Conservation (phyloP, 2,113 vertebrate genomes). For the Mohoua ochrocephala region DNA sequence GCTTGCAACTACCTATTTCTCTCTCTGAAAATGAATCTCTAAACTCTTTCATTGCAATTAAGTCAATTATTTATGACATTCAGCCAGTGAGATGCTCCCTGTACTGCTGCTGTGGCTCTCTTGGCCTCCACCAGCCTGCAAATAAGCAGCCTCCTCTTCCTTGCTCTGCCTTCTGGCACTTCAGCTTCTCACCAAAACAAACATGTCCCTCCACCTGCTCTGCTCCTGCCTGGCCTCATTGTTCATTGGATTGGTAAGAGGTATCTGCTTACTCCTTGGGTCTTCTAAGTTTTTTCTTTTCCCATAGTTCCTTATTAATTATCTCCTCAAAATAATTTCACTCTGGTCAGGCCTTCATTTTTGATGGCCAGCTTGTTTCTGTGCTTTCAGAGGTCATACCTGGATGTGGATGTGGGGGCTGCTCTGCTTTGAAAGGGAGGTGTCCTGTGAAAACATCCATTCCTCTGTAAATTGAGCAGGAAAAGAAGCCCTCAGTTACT, state of each 20-base stretch:
- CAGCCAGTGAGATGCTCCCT: background rate
- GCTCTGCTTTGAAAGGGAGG: background rate
- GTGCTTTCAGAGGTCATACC: background rate
- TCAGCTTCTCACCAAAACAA: background rate
- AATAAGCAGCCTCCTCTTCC: background rate
- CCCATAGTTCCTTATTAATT: background rate
- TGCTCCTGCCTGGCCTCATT: background rate
- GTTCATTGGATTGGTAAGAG: background rate
- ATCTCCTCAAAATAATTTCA: background rate
- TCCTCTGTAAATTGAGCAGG: background rate
- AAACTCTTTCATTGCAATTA: background rate
- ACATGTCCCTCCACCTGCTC: background rate
- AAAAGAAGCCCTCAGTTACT: background rate
- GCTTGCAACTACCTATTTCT: background rate
- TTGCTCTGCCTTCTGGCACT: background rate
- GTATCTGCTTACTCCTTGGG: background rate
- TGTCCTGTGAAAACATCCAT: background rate
- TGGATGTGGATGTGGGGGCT: background rate
- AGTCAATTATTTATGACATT: background rate
- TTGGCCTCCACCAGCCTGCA: background rate
- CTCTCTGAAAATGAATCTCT: background rate
- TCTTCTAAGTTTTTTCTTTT: background rate
- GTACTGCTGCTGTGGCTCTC: background rate
- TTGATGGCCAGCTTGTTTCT: background rate
- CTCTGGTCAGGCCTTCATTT: background rate